These are phyloP conservation scores for Pelosia muscerda DNA, from an alignment of 2,888 invertebrate genomes.

Conservation along the genomic window DNA sequence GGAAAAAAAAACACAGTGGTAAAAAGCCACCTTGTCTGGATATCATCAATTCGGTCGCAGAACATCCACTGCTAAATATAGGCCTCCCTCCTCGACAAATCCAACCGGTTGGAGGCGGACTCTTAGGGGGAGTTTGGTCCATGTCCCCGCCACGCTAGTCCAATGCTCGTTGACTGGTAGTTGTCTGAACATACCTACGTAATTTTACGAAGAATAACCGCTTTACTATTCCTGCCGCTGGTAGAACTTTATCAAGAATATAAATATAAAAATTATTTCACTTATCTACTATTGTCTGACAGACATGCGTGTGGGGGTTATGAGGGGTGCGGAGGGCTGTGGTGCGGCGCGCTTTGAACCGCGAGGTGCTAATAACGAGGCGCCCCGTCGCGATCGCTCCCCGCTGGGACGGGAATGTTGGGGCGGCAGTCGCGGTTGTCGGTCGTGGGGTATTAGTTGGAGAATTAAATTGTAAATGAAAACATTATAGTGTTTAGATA, in stretches of 20 bases:
- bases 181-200: background rate
- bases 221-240: background rate
- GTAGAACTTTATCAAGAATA: constrained; percentile 9
- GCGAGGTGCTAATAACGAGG: constrained; percentile 85
- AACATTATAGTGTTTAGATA: background rate
- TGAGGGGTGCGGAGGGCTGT: constrained; percentile 42
- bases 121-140: too few relatives aligned
- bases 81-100: too few relatives aligned
- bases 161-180: too few relatives aligned
- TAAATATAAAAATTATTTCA: constrained; percentile 57
- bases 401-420: constrained; percentile 76
- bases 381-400: constrained; percentile 77
- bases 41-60: too few relatives aligned
- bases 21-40: too few relatives aligned
- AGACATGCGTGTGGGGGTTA: constrained; percentile 47
- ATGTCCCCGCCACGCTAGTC: too few relatives aligned
- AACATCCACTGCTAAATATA: too few relatives aligned
- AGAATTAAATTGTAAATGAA: background rate
- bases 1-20: too few relatives aligned
- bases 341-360: constrained; percentile 73
- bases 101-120: too few relatives aligned
- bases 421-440: constrained; percentile 35
- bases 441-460: constrained; percentile 9
- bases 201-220: background rate
- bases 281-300: constrained; percentile 69